Evolutionary conservation across 2,888 invertebrate species (phyloP).

Genomic region (Agriotes lineatus): DNA sequence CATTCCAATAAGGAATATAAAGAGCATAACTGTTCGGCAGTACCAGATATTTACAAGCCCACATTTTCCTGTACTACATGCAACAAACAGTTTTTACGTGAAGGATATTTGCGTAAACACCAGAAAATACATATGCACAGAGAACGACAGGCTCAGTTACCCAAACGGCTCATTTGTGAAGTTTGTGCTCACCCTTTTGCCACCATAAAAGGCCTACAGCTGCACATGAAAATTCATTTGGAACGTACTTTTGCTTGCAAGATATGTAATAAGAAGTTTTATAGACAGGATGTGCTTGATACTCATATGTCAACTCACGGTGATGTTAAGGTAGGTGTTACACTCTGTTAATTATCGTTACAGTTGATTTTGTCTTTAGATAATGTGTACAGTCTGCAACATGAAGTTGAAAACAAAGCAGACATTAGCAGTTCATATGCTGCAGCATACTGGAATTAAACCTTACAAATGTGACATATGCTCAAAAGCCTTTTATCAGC

Average conservation of each 20-base stretch:
- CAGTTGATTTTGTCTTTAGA: slow-evolving; percentile 8
- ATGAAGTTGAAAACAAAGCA: slow-evolving; percentile 24
- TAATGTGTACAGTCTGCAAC: slow-evolving; percentile 33
- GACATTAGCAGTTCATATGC: slow-evolving; percentile 24
- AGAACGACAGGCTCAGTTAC: slow-evolving; percentile 29
- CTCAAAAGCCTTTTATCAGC: slow-evolving; percentile 43
- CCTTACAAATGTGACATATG: slow-evolving; percentile 54
- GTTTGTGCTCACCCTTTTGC: slow-evolving; percentile 66
- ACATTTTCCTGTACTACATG: slow-evolving; percentile 55
- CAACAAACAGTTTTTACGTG: slow-evolving; percentile 53
- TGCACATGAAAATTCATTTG: slow-evolving; percentile 65
- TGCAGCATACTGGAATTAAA: slow-evolving; percentile 33
- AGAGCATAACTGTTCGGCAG: slow-evolving; percentile 54
- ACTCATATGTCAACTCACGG: slow-evolving; percentile 47
- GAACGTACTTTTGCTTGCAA: slow-evolving; percentile 49
- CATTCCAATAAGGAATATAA: slow-evolving; percentile 51
- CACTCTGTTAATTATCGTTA: background rate
- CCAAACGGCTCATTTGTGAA: slow-evolving; percentile 63
- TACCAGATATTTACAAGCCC: slow-evolving; percentile 6
- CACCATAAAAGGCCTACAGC: slow-evolving; percentile 63
- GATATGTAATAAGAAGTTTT: slow-evolving; percentile 53
- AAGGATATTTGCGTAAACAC: slow-evolving; percentile 56
- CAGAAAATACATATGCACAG: slow-evolving; percentile 50
- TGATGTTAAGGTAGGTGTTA: slow-evolving; percentile 31
- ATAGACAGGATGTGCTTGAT: slow-evolving; percentile 45